Evolutionary conservation across 1,140 invertebrate genomes (phyloP), one percentile per base, ranked within the genome.

Genomic region (Periplaneta americana): DNA sequence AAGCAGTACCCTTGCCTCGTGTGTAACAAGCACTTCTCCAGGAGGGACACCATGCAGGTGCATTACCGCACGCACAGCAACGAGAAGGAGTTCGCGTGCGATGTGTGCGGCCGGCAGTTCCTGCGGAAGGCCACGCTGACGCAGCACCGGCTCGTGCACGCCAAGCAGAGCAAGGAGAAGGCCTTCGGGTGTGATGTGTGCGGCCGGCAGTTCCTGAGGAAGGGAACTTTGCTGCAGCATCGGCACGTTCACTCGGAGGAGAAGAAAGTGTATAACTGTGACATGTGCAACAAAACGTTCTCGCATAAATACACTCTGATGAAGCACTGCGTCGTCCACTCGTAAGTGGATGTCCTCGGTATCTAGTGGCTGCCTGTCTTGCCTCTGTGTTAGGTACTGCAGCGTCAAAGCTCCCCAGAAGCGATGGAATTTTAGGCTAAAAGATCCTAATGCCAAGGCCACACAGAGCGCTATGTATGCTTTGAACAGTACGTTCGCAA

Each of bases 91-190:
- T 85, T 83, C 66, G 81, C 81, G 75, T 85, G 84, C 82, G 76
- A 83, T 6, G 78, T 83, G 35, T 85, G 84, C 82, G 82, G 83
- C 74, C 79, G 81, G 31, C 13, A n/a, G 28, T 79, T 79, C 32
- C 31, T 2, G 10, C 34, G 22, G 28, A 79, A 79, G 31, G 34
- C 34, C 32, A 9, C 17, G 13, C 36, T 79, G 18, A 78, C 78
- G 31, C 82, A 81, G 48, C 84, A 85, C 80, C 36, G 74, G n/a
- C 78, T 83, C 28, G 83, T 81, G 77, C 84, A 85, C 80, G 82
- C 84, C 74, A n/a, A n/a, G n/a, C n/a, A n/a, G n/a, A n/a, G n/a
- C n/a, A 83, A 81, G 36, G 83, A 82, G 35, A 85, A 85, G 76
- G 83, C 83, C 5, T 85, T 82, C 48, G 82, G 82, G 28, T 85